These are phyloP conservation scores for Sialis fuliginosa DNA, from an alignment of 2,888 invertebrate genomes.

Conservation along the genomic window DNA sequence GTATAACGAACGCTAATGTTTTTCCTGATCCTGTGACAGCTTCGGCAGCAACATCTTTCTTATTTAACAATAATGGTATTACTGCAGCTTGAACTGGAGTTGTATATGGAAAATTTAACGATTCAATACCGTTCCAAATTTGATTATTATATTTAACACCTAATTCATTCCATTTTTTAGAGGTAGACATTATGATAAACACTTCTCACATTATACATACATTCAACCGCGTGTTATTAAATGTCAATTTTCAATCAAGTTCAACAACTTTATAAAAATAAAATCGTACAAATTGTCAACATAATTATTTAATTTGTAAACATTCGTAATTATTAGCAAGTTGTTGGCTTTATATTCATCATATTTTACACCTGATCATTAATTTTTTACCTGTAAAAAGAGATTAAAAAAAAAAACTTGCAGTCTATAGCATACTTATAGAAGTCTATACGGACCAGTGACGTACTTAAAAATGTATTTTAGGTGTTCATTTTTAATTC, in stretches of 20 bases:
- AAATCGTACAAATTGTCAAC: too few relatives aligned
- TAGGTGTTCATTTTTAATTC: too few relatives aligned
- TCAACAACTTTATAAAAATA: too few relatives aligned
- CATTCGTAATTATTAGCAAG: too few relatives aligned
- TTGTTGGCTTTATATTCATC: too few relatives aligned
- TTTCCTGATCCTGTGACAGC: conserved; percentile 98
- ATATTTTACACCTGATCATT: too few relatives aligned
- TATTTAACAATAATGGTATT: conserved; percentile 71
- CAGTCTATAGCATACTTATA: too few relatives aligned
- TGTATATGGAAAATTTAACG: conserved; percentile 34
- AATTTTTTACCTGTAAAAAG: too few relatives aligned
- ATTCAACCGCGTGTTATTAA: background rate
- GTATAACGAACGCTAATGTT: conserved; percentile 89
- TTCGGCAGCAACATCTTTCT: conserved; percentile 95
- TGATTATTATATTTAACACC: conserved; percentile 24
- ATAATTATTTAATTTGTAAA: too few relatives aligned
- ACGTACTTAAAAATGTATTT: too few relatives aligned
- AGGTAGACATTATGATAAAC: conserved; percentile 12
- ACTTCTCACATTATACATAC: background rate
- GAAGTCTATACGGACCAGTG: too few relatives aligned
- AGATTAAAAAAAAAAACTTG: too few relatives aligned
- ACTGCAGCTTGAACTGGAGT: conserved; percentile 64
- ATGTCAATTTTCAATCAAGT: background rate
- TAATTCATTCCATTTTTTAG: conserved; percentile 30
- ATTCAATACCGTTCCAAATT: conserved; percentile 27